phyloP scores from a whole-genome alignment of 1,140 invertebrate genomes.

The Lethrus apterus region DNA sequence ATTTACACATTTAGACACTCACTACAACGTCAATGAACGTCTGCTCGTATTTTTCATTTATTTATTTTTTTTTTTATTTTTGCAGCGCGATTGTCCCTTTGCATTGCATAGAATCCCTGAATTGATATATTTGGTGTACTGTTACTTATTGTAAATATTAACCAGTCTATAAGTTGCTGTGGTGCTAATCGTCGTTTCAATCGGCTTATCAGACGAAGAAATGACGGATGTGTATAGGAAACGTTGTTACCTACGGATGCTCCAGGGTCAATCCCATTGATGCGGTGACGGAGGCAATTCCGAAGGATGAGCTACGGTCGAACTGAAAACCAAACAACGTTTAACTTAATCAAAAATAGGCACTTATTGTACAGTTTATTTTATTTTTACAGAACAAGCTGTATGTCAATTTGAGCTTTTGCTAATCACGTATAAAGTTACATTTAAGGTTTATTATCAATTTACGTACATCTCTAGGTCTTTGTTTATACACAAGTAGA shows the following conservation, averaged over 20 bases:
- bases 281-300: constrained; percentile 95
- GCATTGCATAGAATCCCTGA: constrained; percentile 40
- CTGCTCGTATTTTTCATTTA: no score
- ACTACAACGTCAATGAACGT: no score
- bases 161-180: constrained; percentile 12
- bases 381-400: no score
- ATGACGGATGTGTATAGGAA: constrained; percentile 17
- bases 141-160: constrained; percentile 16
- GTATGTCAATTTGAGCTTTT: no score
- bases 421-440: no score
- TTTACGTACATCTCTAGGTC: no score
- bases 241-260: constrained; percentile 29
- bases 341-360: no score
- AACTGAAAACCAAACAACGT: constrained; percentile 63
- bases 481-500: no score
- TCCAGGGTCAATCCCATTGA: constrained; percentile 82
- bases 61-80: constrained; percentile 7
- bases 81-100: constrained; percentile 34
- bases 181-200: background rate
- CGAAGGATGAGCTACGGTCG: constrained; percentile 92
- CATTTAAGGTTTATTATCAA: no score
- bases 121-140: constrained; percentile 38
- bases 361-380: no score
- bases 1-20: constrained; percentile 33
- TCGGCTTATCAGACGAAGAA: constrained; percentile 17